Evolutionary conservation across 2,113 vertebrate genomes (phyloP), one percentile per base, ranked within the genome.

Genomic region (Paralichthys olivaceus): DNA sequence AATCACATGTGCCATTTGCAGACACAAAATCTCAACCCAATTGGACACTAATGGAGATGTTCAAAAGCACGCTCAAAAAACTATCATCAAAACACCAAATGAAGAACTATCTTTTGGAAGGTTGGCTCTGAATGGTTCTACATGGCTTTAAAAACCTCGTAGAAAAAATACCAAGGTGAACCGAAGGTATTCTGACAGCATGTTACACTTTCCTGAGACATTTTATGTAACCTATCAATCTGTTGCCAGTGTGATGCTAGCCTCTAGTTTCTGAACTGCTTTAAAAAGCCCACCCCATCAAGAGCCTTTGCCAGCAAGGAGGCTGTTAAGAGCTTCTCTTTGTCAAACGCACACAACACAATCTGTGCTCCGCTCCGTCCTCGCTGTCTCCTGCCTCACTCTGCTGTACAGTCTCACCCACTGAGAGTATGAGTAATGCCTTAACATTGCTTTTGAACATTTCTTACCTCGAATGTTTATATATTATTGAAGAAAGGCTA

Each of bases 261-360:
- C 65, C 56, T 56, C 47, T 26, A 12, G 65, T 75, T 61, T 66
- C 54, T 59, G 37, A 49, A 65, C 49, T 37, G 51, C 23, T 87
- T 76, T 22, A 62, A 56, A 67, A 74, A 65, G 56, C 71, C 80
- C 51, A 49, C 62, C 76, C 75, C 67, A 70, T 67, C 73, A 58
- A 43, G 34, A 64, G 49, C 63, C 57, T 65, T 20, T 69, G 56
- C 76, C 78, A 75, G 43, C 45, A 65, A 82, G 51, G 53, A 75
- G 75, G 80, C 77, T 84, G 69, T 47, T 73, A 45, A 81, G 71
- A 76, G 73, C 79, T 71, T 65, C 51, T 86, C 66, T 88, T 86
- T 83, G 79, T 90, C 76, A 84, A 84, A 84, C 19, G 72, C 75
- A 85, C 77, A 90, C 74, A 89, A 84, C 72, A 67, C 85, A 90